Base-by-base conservation (phyloP, 2,113 vertebrate species). In the Struthio camelus region DNA sequence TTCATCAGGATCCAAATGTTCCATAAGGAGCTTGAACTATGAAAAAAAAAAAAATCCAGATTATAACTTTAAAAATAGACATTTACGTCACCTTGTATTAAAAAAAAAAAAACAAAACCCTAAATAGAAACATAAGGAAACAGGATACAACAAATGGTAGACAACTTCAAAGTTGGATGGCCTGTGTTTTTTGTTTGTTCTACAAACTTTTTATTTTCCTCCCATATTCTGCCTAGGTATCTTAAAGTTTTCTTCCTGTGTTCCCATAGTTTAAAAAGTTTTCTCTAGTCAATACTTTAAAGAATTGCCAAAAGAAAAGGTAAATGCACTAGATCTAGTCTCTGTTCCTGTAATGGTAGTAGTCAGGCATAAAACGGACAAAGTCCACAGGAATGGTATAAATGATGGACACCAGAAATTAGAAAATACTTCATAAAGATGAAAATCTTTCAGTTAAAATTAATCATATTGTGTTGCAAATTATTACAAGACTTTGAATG, bases 21-120 rank as follows among this genome's bases (percentile, higher is more conserved):
- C 99, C 99, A 99, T 99, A 94, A 99, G 98, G 97, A 99, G 98
- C 95, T 99, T 99, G 97, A 99, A 99, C 99, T 99, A 89, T 36
- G 10, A 95, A 40, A 94, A 65, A 89, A 84, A 58, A n/a, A 58
- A 9, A 73, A 7, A 42, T 42, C 19, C 19, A 90, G 10, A 20
- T 10, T 81, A 0, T 62, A 69, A 56, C 27, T 67, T 71, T 25
- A 22, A 48, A 86, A 46, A 46, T 2, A 30, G 16, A 32, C 10
- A 15, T 34, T 30, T 13, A 16, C 27, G 34, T 19, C 50, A 58
- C 8, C 27, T 16, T 48, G 54, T 6, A 30, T 44, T 24, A 71
- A 53, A 40, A 27, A 40, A 84, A 44, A 14, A 58, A 18, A 32
- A 58, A 18, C 10, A 9, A 58, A 32, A 85, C 36, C 62, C 10